Conservation (phyloP, 1,140 invertebrate species). For the Meloidogyne exigua region DNA sequence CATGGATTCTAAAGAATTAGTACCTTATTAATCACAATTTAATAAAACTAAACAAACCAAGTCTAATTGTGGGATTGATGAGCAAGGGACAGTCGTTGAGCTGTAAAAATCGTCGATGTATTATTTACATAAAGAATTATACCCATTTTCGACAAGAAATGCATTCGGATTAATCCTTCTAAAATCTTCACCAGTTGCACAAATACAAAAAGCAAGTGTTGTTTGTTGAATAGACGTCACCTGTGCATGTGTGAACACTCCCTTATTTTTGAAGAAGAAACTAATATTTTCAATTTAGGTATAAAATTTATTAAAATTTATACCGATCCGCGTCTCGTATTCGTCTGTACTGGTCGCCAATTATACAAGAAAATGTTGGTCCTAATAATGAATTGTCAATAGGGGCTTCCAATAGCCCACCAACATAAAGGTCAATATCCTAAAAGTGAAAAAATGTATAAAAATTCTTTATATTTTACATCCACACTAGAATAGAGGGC, state of each 20-base stretch:
- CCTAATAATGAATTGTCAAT: conserved; percentile 40
- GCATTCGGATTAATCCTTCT: conserved; percentile 36
- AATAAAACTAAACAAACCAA: conserved; percentile 1
- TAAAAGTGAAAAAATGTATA: neutral
- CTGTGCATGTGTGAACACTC: conserved; percentile 34
- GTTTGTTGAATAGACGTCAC: conserved; percentile 22
- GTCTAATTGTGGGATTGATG: conserved; percentile 33
- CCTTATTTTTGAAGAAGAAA: conserved; percentile 41
- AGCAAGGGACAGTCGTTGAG: conserved; percentile 39
- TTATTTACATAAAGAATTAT: neutral
- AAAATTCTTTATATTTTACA: neutral
- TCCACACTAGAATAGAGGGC: conserved; percentile 39
- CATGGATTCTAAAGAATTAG: neutral
- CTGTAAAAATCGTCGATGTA: neutral
- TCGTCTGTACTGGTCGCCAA: conserved; percentile 48
- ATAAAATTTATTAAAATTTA: neutral
- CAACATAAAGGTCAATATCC: conserved; percentile 48
- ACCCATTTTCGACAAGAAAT: conserved; percentile 49
- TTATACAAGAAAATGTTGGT: conserved; percentile 51
- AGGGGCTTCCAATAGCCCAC: conserved; percentile 50
- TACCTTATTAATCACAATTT: no score
- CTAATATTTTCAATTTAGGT: conserved; percentile 19
- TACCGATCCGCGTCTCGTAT: conserved; percentile 49
- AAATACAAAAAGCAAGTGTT: conserved; percentile 40
- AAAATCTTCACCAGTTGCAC: conserved; percentile 48